These are phyloP conservation scores for Agapornis canus DNA, from an alignment of 2,797 vertebrate genomes.

Conservation along the genomic window DNA sequence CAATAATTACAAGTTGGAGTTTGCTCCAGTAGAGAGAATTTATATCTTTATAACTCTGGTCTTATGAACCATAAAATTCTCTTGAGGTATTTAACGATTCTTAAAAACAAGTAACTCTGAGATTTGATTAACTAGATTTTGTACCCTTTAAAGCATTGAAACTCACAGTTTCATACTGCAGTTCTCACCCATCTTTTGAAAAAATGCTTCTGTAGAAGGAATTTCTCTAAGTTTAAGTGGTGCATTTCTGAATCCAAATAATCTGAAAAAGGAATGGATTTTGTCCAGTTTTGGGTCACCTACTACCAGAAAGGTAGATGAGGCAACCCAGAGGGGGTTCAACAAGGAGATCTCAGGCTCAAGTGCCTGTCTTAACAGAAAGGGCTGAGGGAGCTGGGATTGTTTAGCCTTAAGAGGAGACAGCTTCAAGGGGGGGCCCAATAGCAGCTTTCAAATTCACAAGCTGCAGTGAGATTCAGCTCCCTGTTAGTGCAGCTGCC, in stretches of 20 bases:
- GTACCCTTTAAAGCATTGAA: background rate
- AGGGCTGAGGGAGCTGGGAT: background rate
- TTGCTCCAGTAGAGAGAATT: background rate
- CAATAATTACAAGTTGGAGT: background rate
- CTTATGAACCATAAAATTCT: background rate
- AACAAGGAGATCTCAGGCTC: background rate
- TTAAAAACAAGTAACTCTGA: background rate
- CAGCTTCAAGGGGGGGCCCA: background rate
- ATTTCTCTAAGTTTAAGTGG: background rate
- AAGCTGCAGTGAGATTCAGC: background rate
- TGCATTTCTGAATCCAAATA: background rate
- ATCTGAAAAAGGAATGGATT: background rate
- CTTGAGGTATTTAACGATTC: background rate
- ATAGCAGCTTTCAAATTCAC: background rate
- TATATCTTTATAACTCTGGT: background rate
- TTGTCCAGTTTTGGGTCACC: background rate
- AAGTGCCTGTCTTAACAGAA: background rate
- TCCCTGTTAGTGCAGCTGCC: accelerated
- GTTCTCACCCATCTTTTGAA: background rate
- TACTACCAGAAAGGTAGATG: background rate
- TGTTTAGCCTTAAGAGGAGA: background rate
- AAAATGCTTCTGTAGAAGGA: background rate
- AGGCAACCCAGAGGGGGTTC: background rate
- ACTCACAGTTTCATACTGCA: background rate
- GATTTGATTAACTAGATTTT: background rate